A percentile compares a stretch with the other conserved stretches of the same genome.
phyloP scores from a whole-genome alignment of 1,140 invertebrate species.

The Sarcophaga peregrina region DNA sequence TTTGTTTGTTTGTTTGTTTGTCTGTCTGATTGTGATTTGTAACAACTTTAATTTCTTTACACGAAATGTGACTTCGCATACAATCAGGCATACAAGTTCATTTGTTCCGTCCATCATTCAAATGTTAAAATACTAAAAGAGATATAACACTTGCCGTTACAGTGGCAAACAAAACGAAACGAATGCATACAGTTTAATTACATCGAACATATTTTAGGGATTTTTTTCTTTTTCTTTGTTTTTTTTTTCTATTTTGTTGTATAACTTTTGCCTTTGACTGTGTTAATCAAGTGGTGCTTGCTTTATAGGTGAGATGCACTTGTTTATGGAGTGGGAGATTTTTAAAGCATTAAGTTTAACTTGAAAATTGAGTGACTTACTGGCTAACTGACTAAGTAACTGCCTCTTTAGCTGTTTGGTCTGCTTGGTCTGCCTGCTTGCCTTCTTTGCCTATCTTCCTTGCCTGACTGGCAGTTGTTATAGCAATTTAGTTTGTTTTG shows the following conservation, averaged over 20 bases:
- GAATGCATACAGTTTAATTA: neutral
- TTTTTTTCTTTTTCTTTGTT: neutral
- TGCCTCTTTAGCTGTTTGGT: neutral
- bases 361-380: conserved; percentile 30
- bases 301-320: neutral
- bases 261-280: neutral
- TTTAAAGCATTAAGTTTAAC: conserved; percentile 3
- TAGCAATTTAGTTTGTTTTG: conserved; percentile 42
- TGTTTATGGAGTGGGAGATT: conserved; percentile 23
- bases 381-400: neutral
- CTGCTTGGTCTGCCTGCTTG: neutral
- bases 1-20: neutral
- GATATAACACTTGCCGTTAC: neutral
- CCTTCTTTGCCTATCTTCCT: no score
- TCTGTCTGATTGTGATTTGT: conserved; percentile 11
- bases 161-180: neutral
- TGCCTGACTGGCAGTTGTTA: conserved; percentile 15
- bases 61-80: conserved; percentile 37
- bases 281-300: neutral
- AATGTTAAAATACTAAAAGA: neutral
- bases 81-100: conserved; percentile 35
- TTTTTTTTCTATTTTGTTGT: neutral
- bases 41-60: conserved; percentile 36
- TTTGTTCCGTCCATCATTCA: conserved; percentile 22
- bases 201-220: neutral